Evolutionary conservation across 2,113 vertebrate genomes (phyloP).

Genomic region (Podarcis muralis): DNA sequence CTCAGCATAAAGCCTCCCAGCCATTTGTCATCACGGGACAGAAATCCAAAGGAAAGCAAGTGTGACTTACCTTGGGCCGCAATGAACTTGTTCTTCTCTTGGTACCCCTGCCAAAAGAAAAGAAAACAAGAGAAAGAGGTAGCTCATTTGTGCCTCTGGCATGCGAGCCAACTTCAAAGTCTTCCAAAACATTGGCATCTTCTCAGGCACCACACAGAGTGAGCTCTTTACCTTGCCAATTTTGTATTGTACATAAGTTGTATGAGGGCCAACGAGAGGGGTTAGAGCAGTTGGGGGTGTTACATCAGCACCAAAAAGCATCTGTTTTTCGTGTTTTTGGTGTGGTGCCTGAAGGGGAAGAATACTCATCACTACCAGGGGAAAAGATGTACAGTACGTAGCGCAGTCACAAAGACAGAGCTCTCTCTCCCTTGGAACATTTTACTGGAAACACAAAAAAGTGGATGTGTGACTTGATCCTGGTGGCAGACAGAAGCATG

Average conservation of each 20-base stretch:
- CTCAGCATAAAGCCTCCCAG: not conserved
- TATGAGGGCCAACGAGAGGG: no score
- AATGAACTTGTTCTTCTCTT: constrained; percentile 99
- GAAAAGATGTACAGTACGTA: not conserved
- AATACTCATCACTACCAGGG: not conserved
- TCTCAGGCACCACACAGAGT: not conserved
- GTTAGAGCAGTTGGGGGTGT: not conserved
- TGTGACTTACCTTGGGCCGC: constrained; percentile 91
- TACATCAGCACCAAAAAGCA: not conserved
- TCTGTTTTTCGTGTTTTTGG: not conserved
- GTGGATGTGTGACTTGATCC: no score
- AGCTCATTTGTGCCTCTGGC: not conserved
- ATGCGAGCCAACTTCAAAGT: not conserved
- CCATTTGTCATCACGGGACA: rapidly evolving
- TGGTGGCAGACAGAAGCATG: not conserved
- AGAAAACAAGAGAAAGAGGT: not conserved
- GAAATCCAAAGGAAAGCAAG: not conserved
- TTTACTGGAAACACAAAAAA: not conserved
- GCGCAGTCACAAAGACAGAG: not conserved
- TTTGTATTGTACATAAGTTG: not conserved
- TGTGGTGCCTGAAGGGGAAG: not conserved
- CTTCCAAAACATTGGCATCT: not conserved
- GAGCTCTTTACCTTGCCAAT: not conserved
- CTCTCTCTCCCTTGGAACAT: not conserved
- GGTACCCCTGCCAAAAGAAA: constrained; percentile 86